A percentile compares a stretch with the other conserved stretches of the same genome.
phyloP scores from a whole-genome alignment of 1,140 invertebrate genomes.

The Drosophila cardini region DNA sequence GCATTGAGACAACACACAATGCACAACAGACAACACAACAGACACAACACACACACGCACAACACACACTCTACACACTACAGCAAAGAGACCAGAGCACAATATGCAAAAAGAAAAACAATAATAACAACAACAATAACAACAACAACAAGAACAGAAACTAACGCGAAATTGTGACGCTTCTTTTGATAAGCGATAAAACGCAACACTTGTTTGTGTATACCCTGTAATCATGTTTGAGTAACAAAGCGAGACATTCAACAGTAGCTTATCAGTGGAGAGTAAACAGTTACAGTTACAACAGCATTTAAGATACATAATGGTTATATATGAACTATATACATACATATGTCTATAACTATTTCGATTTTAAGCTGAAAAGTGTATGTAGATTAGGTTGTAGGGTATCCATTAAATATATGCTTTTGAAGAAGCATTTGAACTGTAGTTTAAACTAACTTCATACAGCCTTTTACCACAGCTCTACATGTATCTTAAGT shows the following conservation, averaged over 20 bases:
- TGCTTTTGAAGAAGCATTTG: too few relatives aligned
- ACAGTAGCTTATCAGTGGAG: not conserved
- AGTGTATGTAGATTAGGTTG: too few relatives aligned
- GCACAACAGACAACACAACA: slow-evolving; percentile 10
- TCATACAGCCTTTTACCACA: too few relatives aligned
- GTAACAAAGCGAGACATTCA: not conserved
- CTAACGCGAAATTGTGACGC: slow-evolving; percentile 65
- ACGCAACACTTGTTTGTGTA: slow-evolving; percentile 22
- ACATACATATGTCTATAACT: too few relatives aligned
- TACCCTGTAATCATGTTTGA: slow-evolving; percentile 34
- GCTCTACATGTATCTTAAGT: too few relatives aligned
- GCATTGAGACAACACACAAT: slow-evolving; percentile 48
- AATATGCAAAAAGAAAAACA: slow-evolving; percentile 72
- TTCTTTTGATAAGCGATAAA: slow-evolving; percentile 25
- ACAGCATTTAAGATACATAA: too few relatives aligned
- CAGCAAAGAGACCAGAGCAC: slow-evolving; percentile 25
- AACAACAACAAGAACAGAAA: too few relatives aligned
- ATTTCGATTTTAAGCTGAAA: too few relatives aligned
- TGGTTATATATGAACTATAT: too few relatives aligned
- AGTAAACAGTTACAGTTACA: not conserved
- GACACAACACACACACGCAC: slow-evolving; percentile 64
- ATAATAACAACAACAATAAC: too few relatives aligned
- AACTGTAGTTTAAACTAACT: too few relatives aligned
- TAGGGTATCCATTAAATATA: too few relatives aligned
- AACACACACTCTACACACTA: slow-evolving; percentile 21